Evolutionary conservation across 1,140 invertebrate species (phyloP).

Genomic region (Penaeus japonicus): DNA sequence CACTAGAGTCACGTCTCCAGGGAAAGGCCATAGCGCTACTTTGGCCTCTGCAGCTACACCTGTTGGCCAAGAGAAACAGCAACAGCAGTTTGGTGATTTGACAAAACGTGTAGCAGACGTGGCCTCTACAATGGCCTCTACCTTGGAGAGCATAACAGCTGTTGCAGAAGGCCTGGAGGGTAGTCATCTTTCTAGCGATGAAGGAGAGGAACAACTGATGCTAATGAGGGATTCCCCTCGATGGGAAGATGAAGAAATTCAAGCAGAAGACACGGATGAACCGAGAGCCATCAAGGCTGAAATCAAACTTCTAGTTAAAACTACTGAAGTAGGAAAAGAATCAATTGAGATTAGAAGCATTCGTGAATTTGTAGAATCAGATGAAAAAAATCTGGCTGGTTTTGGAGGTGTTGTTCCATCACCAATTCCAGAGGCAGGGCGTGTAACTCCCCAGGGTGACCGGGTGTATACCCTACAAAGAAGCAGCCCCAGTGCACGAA

Average conservation of each 20-base stretch:
- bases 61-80: neutral
- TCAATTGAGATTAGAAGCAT: constrained; percentile 68
- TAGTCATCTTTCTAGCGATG: constrained; percentile 45
- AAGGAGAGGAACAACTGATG: constrained; percentile 55
- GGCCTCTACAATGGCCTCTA: constrained; percentile 41
- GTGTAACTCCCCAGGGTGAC: constrained; percentile 22
- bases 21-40: no score
- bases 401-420: constrained; percentile 42
- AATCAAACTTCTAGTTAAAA: constrained; percentile 68
- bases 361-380: constrained; percentile 65
- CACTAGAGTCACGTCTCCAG: no score
- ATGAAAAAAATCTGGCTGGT: constrained; percentile 32
- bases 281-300: constrained; percentile 64
- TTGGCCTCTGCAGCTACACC: no score
- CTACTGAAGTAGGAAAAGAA: constrained; percentile 66
- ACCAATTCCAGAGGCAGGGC: constrained; percentile 36
- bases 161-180: constrained; percentile 43
- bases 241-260: constrained; percentile 59
- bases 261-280: constrained; percentile 54
- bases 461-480: constrained; percentile 51
- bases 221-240: constrained; percentile 58
- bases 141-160: constrained; percentile 35
- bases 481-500: constrained; percentile 23
- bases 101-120: constrained; percentile 37
- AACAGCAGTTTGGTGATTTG: constrained; percentile 20